Evolutionary conservation across 1,140 invertebrate genomes (phyloP).

Genomic region (Heliconius himera): DNA sequence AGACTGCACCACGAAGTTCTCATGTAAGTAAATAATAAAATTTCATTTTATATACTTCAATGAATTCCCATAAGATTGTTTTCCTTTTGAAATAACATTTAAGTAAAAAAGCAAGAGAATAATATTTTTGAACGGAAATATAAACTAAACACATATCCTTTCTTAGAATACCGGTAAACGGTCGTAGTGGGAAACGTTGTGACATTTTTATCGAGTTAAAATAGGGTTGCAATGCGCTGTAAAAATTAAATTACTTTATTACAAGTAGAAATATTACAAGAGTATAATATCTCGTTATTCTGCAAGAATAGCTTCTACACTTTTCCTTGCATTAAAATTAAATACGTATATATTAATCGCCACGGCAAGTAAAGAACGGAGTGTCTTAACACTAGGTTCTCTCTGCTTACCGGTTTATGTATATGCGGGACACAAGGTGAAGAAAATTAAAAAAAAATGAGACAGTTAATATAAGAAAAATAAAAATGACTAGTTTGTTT

Average conservation of each 20-base stretch:
- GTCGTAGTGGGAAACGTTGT: neutral
- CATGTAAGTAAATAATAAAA: no score
- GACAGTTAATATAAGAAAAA: no score
- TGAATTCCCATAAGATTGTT: neutral
- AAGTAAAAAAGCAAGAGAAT: neutral
- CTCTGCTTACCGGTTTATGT: no score
- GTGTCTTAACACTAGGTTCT: no score
- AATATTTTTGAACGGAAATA: conserved; percentile 1
- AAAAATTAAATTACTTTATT: conserved; percentile 10
- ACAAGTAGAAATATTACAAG: neutral
- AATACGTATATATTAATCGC: no score
- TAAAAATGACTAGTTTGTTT: no score
- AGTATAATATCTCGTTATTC: neutral
- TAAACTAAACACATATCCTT: neutral
- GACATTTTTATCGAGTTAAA: conserved; percentile 24
- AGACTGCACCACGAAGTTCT: no score
- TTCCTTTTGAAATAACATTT: neutral
- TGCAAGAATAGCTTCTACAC: neutral
- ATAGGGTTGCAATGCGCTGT: conserved; percentile 1
- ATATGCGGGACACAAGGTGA: no score
- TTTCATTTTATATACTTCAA: neutral
- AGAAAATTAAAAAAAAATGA: no score
- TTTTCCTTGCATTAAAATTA: neutral
- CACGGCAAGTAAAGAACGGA: no score
- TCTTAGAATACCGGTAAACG: conserved; percentile 7